Conservation (phyloP, 2,797 vertebrate species). For the Cyclopterus lumpus region DNA sequence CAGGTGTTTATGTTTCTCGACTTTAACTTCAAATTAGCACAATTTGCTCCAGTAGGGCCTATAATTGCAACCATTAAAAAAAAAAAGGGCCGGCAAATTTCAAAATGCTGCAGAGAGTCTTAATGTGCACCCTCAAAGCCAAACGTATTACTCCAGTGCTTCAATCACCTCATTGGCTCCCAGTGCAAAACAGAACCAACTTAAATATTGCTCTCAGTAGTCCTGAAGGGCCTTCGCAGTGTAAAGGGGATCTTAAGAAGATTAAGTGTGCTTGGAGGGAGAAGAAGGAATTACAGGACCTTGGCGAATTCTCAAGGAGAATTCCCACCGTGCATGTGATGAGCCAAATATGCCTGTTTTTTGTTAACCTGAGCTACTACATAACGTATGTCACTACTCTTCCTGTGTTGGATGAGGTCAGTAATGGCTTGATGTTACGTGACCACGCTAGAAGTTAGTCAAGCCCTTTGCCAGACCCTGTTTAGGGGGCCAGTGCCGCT, state of each 20-base stretch:
- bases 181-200: neutral
- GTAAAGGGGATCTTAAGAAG: neutral
- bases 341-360: slow-evolving; percentile 15
- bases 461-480: slow-evolving; percentile 39
- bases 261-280: neutral
- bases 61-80: neutral
- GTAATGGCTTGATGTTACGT: slow-evolving; percentile 38
- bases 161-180: neutral
- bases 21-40: neutral
- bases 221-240: neutral
- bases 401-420: slow-evolving; percentile 23
- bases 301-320: slow-evolving; percentile 34
- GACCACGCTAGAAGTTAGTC: slow-evolving; percentile 35
- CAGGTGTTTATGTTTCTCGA: neutral
- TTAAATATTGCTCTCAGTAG: neutral
- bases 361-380: slow-evolving; percentile 9
- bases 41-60: neutral
- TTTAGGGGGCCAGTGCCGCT: slow-evolving; percentile 48
- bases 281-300: slow-evolving; percentile 41
- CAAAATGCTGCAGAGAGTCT: neutral
- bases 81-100: neutral
- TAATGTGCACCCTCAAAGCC: neutral
- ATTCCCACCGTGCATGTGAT: neutral
- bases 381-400: slow-evolving; percentile 20
- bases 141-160: neutral